Base-by-base conservation (phyloP, 2,888 invertebrate species). In the Sialis fuliginosa region DNA sequence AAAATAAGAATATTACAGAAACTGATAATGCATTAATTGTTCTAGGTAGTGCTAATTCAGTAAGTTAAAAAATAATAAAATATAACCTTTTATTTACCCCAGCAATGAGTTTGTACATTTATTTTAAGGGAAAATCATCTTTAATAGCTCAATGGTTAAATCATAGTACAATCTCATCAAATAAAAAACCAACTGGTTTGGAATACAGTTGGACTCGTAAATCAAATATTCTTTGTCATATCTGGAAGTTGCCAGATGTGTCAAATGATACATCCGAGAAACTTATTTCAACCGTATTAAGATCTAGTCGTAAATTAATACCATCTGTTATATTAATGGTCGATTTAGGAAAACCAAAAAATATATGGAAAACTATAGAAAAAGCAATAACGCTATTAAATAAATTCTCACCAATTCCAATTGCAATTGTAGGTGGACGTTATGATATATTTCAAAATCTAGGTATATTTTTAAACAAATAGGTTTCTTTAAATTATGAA, bases 381-480 rank as follows among this genome's bases (percentile, higher is more conserved):
- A 34, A 39, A 31, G 12, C 35, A 34, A 39, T 45, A 7, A 30
- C 39, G 31, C 32, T 10, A 9, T 5, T 39, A 32, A n/a, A 39
- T 10, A 6, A 7, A 2, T 45, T 31, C 12, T 33, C 39, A 6
- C 32, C 31, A n/a, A 9, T 30, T 8, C 10, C 39, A 30, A 35
- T 44, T 35, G 35, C 35, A 22, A 30, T 45, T 12, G 32, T 45
- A 6, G 45, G 45, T 5, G 33, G 45, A 22, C 39, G 39, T 39
- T 45, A 45, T 10, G 45, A 45, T 6, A 45, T 45, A 7, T 45
- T 45, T 45, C 45, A 45, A 39, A 45, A 45, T 39, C 32, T 44
- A 37, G 44, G 44, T 44, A 13, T 22, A 34, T 34, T n/a, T 35
- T 3, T 3, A 35, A 9, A 35, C 4, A n/a, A 35, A 35, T 37